Evolutionary conservation across 2,797 vertebrate species (phyloP).

Genomic region (Oreonectes daqikongensis): DNA sequence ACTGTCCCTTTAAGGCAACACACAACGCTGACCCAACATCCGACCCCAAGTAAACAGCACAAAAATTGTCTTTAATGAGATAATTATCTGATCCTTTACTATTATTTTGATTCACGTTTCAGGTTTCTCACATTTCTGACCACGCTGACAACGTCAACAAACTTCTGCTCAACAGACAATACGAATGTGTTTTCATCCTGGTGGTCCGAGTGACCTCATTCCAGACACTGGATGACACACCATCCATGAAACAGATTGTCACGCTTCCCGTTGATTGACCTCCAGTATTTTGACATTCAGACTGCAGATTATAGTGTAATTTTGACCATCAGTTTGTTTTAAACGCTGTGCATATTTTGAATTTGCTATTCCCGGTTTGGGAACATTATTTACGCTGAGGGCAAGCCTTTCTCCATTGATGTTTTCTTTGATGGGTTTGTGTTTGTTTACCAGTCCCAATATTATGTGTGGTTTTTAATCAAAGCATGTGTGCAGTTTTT

Average conservation of each 20-base stretch:
- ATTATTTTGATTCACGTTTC: conserved; percentile 2
- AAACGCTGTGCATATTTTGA: conserved; percentile 23
- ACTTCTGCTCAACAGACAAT: conserved; percentile 17
- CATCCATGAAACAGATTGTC: conserved; percentile 45
- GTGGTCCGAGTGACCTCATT: conserved; percentile 54
- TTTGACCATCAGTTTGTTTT: conserved; percentile 42
- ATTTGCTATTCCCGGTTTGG: background rate
- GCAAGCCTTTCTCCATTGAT: background rate
- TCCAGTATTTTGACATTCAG: background rate
- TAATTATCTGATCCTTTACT: background rate
- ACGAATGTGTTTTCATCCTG: conserved; percentile 34
- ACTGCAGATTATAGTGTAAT: conserved; percentile 25
- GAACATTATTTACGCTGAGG: background rate
- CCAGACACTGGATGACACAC: conserved; percentile 24
- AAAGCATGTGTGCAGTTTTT: conserved; percentile 10
- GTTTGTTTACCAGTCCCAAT: background rate
- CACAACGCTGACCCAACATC: too few species aligned
- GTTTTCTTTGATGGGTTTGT: background rate
- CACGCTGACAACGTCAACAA: conserved; percentile 24
- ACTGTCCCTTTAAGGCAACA: too few species aligned
- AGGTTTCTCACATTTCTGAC: background rate
- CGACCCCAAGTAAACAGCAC: too few species aligned
- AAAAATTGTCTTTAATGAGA: background rate
- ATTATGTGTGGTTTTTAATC: background rate
- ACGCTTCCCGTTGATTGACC: conserved; percentile 22